These are phyloP conservation scores for Tenthredo livida DNA, from an alignment of 2,888 invertebrate species.

Conservation along the genomic window DNA sequence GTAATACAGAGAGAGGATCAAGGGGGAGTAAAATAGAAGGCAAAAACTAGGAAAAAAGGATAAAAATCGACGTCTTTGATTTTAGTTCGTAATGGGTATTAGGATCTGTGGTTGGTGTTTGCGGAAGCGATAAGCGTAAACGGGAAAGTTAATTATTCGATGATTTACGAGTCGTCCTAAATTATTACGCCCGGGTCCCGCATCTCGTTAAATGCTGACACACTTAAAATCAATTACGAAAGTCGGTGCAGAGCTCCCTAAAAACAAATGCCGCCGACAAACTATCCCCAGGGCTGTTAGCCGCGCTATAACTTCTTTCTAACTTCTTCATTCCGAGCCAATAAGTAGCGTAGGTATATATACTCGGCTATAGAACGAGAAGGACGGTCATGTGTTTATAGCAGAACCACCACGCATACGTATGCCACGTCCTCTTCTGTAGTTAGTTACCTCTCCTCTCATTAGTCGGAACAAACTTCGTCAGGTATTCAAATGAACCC, in stretches of 20 bases:
- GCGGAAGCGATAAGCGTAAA: slow-evolving; percentile 41
- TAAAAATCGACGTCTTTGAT: background rate
- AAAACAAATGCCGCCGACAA: slow-evolving; percentile 43
- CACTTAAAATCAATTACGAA: slow-evolving; percentile 52
- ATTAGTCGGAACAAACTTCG: slow-evolving; percentile 52
- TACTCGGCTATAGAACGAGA: background rate
- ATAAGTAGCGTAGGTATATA: slow-evolving; percentile 22
- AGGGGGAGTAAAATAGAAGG: background rate
- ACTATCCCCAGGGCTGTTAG: slow-evolving; percentile 40
- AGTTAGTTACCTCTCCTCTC: slow-evolving; percentile 36
- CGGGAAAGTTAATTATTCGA: slow-evolving; percentile 41
- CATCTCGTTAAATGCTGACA: slow-evolving; percentile 52
- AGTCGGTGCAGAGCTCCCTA: slow-evolving; percentile 41
- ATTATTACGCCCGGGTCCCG: slow-evolving; percentile 22
- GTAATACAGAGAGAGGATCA: background rate
- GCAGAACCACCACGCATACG: background rate
- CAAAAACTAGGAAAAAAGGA: background rate
- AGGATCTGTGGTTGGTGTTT: slow-evolving; percentile 14
- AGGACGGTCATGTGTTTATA: background rate
- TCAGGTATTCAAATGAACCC: slow-evolving; percentile 54
- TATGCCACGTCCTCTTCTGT: background rate
- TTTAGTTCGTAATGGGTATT: background rate
- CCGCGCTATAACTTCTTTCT: slow-evolving; percentile 45
- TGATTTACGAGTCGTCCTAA: slow-evolving; percentile 48
- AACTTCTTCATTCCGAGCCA: slow-evolving; percentile 49